A percentile compares a stretch with the other conserved stretches of the same genome.
Evolutionary conservation across 1,140 invertebrate species (phyloP).

Genomic region (Himalopsyche phryganea): DNA sequence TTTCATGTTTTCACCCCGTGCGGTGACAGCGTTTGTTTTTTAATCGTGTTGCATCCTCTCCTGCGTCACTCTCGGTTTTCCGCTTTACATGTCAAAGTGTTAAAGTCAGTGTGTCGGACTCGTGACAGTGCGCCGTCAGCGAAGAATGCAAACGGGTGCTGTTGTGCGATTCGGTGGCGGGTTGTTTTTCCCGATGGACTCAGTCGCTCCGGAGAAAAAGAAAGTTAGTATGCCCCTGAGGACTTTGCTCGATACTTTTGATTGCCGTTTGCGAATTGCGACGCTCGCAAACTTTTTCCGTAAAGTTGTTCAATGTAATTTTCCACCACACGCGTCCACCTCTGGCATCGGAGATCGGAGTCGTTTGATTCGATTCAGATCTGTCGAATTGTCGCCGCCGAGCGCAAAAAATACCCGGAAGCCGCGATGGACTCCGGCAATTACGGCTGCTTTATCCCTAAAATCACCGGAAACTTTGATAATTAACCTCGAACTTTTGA

Average conservation of each 20-base stretch:
- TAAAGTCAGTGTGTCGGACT: constrained; percentile 52
- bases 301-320: no score
- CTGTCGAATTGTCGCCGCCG: no score
- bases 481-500: constrained; percentile 16
- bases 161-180: constrained; percentile 34
- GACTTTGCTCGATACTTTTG: constrained; percentile 22
- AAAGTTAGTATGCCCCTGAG: constrained; percentile 33
- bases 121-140: constrained; percentile 27
- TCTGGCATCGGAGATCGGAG: no score
- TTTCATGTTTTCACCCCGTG: constrained; percentile 43
- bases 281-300: constrained; percentile 14
- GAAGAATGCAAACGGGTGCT: constrained; percentile 33
- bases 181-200: constrained; percentile 35
- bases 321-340: no score
- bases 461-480: constrained; percentile 6
- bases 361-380: no score
- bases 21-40: constrained; percentile 37
- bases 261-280: constrained; percentile 16
- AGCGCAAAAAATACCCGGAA: not conserved
- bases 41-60: not conserved
- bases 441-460: constrained; percentile 3
- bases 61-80: constrained; percentile 35
- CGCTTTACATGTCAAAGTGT: constrained; percentile 52
- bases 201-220: constrained; percentile 34
- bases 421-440: constrained; percentile 6